Base-by-base conservation (phyloP, 2,113 vertebrate species). In the Delphinus delphis region DNA sequence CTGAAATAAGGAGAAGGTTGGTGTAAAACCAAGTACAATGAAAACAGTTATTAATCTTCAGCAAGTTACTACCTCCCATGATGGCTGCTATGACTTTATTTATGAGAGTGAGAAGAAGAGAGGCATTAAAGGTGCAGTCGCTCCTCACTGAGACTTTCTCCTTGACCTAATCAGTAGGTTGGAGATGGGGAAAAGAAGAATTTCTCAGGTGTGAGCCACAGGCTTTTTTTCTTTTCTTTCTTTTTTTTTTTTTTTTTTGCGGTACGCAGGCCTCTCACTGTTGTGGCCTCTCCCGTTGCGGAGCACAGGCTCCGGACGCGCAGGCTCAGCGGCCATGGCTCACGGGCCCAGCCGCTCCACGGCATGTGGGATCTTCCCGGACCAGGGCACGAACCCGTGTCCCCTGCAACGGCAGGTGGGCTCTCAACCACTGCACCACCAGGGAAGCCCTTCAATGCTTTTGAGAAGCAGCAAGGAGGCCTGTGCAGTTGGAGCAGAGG, bases 41-140 rank as follows among this genome's bases (percentile, higher is more conserved):
- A 67, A 74, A 65, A 67, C 33, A 41, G 80, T 71, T 60, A 92
- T 55, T 97, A 62, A 74, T 41, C 36, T 31, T 53, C 23, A 36
- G 76, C 20, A 5, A 17, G 36, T 26, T 10, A 1, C 65, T 28
- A 28, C 82, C 71, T 74, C 36, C 53, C 1, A 0, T 1, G 6
- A 20, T 20, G 93, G 73, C 44, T 2, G 36, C 4, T 1, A 17
- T 4, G 20, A n/a, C 79, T 53, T 67, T 62, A 41, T 33, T 44
- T 82, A 21, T 1, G 38, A 74, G 55, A 23, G 11, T 0, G 25
- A 58, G n/a, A 0, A 12, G 60, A 8, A 13, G 41, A 8, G 50
- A 47, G 60, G 23, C 0, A 0, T n/a, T 33, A 13, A 26, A 33
- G 38, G n/a, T 0, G 3, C 41, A 18, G 25, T 3, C 6, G 0